A percentile compares a stretch with the other conserved stretches of the same genome.
These are phyloP conservation scores for Phalanger gymnotis DNA, from an alignment of 2,797 vertebrate species.

Conservation along the genomic window DNA sequence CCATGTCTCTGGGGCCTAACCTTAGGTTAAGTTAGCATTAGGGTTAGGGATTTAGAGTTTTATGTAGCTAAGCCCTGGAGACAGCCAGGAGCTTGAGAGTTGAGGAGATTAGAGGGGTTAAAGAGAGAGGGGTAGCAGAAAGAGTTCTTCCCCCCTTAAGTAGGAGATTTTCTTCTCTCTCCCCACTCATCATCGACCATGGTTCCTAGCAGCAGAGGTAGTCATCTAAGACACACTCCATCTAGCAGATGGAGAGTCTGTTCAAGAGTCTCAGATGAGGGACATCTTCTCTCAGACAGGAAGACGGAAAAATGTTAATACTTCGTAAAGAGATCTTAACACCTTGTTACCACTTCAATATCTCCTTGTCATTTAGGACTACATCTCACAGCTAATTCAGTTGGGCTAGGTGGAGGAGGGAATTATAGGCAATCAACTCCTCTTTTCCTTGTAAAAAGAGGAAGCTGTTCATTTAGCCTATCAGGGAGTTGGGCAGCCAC, in stretches of 20 bases:
- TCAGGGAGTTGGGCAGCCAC: background rate
- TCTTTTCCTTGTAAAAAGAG: background rate
- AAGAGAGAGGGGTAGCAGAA: background rate
- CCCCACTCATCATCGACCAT: background rate
- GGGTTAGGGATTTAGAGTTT: too few relatives aligned
- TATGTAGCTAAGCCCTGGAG: background rate
- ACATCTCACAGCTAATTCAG: background rate
- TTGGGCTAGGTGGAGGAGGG: background rate
- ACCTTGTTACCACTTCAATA: background rate
- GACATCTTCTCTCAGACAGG: background rate
- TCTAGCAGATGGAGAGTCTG: background rate
- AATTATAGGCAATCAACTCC: background rate
- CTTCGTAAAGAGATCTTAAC: background rate
- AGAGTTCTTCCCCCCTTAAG: background rate
- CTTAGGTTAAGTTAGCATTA: too few relatives aligned
- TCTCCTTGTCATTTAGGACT: background rate
- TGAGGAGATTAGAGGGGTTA: background rate
- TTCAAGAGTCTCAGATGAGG: background rate
- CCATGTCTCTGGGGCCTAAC: background rate
- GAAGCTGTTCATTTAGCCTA: background rate
- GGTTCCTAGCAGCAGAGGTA: background rate
- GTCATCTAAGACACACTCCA: background rate
- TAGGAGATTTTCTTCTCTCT: background rate
- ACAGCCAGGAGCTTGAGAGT: background rate
- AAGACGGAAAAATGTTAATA: background rate